Conservation (phyloP, 1,140 invertebrate species). For the Asobara japonica region DNA sequence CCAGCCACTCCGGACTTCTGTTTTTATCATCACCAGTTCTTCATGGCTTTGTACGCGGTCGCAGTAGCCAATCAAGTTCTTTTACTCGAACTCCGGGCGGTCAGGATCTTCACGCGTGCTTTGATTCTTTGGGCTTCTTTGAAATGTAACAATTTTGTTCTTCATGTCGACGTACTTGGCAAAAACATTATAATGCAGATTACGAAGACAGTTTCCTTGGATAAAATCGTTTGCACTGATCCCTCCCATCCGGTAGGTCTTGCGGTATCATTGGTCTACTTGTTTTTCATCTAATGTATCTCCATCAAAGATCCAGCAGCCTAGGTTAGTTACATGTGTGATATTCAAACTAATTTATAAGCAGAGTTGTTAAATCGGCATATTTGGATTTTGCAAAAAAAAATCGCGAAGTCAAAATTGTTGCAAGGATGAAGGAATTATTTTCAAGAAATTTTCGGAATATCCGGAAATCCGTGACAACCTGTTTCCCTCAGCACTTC, state of each 20-base stretch:
- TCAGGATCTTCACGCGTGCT: conserved; percentile 1
- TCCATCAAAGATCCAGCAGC: too few relatives aligned
- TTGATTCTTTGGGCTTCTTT: neutral
- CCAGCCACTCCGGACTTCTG: neutral
- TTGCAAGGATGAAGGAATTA: neutral
- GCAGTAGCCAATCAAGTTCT: neutral
- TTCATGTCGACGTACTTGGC: neutral
- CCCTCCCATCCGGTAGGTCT: too few relatives aligned
- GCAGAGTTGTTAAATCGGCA: too few relatives aligned
- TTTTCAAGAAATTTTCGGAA: neutral
- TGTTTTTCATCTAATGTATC: too few relatives aligned
- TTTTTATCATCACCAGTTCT: neutral
- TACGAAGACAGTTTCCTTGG: too few relatives aligned
- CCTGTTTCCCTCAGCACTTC: neutral
- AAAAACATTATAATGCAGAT: too few relatives aligned
- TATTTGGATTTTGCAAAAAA: too few relatives aligned
- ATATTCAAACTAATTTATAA: too few relatives aligned
- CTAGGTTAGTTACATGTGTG: too few relatives aligned
- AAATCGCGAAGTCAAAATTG: too few relatives aligned
- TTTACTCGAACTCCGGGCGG: neutral
- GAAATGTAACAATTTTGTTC: neutral
- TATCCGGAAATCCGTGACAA: neutral
- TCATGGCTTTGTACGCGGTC: neutral
- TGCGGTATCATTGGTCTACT: too few relatives aligned
- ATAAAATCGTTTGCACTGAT: too few relatives aligned